Evolutionary conservation across 1,140 invertebrate genomes (phyloP), one percentile per base, ranked within the genome.

Genomic region (Lethrus apterus): DNA sequence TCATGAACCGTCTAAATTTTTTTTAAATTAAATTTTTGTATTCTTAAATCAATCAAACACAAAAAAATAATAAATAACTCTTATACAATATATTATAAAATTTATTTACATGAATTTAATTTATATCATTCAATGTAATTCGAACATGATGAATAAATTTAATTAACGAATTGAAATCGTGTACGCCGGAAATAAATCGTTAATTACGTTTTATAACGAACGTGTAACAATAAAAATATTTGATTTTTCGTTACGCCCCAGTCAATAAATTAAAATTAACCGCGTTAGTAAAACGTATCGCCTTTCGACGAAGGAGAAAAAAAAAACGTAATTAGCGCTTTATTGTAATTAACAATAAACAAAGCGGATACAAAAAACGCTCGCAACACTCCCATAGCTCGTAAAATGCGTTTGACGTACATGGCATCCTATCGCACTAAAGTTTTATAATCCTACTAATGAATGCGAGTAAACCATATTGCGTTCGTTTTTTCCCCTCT

Each of bases 401-500:
- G 35, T 38, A 38, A 38, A 38, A 38, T 21, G 10, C 10, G 19
- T 38, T 38, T 38, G 35, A 38, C 35, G 35, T 38, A 38, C 24
- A 38, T 38, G 18, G 35, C 35, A 21, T 38, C 24, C 24, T 38
- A 38, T 38, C 35, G 24, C 35, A 38, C 35, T 38, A 38, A 11
- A 38, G 35, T 38, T 38, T 38, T 38, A 38, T 38, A 38, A 38
- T 38, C 35, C 14, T 38, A 38, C 35, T 38, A 38, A 38, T 38
- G 35, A 38, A 38, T 38, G 35, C 35, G 35, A 10, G 10, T 11
- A 19, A 19, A 38, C 19, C 35, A 38, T 11, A 21, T 38, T 38
- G 35, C 35, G 35, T 38, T 38, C 24, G 24, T 38, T 38, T 20
- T 36, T 23, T 23, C 20, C 35, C 9, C 35, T 38, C 35, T 19